Conservation (phyloP, 1,140 invertebrate genomes). For the Andricus grossulariae region DNA sequence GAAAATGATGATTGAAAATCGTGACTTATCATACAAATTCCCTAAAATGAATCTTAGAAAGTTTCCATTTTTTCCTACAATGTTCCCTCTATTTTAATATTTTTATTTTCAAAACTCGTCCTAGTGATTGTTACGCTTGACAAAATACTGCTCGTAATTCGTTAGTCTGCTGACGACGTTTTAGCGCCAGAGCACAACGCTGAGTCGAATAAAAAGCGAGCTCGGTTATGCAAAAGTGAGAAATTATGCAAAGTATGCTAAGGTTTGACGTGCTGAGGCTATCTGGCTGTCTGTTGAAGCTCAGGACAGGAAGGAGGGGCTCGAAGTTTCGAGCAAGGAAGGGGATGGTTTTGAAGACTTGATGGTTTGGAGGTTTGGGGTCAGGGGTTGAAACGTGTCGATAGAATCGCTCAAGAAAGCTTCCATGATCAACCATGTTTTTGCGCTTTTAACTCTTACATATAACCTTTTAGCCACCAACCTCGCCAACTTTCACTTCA, state of each 20-base stretch:
- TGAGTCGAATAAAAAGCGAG: slow-evolving; percentile 36
- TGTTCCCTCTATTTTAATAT: not conserved
- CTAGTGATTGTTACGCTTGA: slow-evolving; percentile 48
- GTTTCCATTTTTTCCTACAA: not conserved
- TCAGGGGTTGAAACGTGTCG: not conserved
- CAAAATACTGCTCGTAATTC: slow-evolving; percentile 49
- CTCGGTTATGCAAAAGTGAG: slow-evolving; percentile 60
- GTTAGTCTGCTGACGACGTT: slow-evolving; percentile 52
- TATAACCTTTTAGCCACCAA: not conserved
- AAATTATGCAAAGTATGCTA: slow-evolving; percentile 66
- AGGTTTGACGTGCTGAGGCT: slow-evolving; percentile 55
- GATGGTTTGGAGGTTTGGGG: too few relatives aligned
- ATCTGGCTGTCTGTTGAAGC: slow-evolving; percentile 16
- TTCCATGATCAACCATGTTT: not conserved
- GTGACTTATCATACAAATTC: too few relatives aligned
- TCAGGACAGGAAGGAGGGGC: slow-evolving; percentile 28
- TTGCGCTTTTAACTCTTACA: not conserved
- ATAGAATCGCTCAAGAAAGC: not conserved
- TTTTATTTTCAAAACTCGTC: slow-evolving; percentile 35
- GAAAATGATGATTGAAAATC: too few relatives aligned
- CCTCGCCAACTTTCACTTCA: not conserved
- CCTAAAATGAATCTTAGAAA: not conserved
- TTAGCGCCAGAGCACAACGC: slow-evolving; percentile 36
- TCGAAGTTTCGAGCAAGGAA: slow-evolving; percentile 2
- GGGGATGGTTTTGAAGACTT: not conserved